These are phyloP conservation scores for Podilymbus podiceps DNA, from an alignment of 2,113 vertebrate species.

Conservation along the genomic window DNA sequence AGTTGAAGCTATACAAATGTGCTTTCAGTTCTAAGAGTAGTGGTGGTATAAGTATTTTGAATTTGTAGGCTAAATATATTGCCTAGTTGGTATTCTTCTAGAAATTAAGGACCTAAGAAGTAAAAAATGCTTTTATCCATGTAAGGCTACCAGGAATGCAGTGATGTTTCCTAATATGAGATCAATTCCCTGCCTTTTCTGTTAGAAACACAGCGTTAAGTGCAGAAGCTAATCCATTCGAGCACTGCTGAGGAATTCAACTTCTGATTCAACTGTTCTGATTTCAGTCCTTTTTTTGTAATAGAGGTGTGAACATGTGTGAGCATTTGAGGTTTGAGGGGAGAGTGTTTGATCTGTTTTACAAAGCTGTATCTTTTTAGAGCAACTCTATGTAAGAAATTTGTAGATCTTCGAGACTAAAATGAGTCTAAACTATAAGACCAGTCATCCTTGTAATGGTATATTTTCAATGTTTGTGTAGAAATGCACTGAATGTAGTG, in stretches of 20 bases:
- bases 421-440: not conserved
- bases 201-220: not conserved
- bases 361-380: not conserved
- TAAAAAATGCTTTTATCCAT: not conserved
- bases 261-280: not conserved
- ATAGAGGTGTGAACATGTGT: not conserved
- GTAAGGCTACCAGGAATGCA: not conserved
- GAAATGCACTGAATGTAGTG: constrained; percentile 95
- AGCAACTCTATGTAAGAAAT: not conserved
- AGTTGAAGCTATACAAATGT: not conserved
- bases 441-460: not conserved
- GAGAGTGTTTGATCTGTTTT: not conserved
- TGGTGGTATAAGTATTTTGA: not conserved
- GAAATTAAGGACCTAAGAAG: not conserved
- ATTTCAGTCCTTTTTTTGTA: not conserved
- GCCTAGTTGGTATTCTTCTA: not conserved
- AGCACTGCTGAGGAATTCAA: not conserved
- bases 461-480: constrained; percentile 54
- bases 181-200: not conserved
- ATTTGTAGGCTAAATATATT: not conserved
- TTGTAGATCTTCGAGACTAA: not conserved
- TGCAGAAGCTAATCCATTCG: not conserved
- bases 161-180: not conserved
- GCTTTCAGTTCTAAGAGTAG: not conserved
- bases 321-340: not conserved